Conservation (phyloP, 2,113 vertebrate species). For the Sialia sialis region DNA sequence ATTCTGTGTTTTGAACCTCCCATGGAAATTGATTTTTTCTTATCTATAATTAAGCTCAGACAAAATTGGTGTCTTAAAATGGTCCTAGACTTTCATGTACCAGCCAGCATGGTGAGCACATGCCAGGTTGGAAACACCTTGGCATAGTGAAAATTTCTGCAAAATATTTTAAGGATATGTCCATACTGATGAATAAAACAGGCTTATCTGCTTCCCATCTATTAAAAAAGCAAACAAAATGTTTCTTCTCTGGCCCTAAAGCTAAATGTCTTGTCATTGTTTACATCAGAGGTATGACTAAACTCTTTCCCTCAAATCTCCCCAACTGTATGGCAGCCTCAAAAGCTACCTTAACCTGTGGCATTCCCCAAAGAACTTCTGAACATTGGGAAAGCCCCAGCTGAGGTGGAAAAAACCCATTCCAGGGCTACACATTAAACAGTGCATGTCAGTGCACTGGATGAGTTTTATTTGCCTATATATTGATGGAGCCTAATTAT, state of each 20-base stretch:
- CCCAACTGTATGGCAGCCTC: accelerated
- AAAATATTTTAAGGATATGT: neutral
- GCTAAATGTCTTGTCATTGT: neutral
- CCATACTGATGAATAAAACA: neutral
- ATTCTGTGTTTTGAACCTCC: neutral
- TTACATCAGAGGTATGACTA: neutral
- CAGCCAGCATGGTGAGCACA: neutral
- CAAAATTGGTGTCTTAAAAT: neutral
- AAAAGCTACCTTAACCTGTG: neutral
- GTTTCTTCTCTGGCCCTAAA: neutral
- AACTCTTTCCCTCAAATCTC: neutral
- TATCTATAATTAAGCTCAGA: neutral
- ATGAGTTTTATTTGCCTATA: neutral
- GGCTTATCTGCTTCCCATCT: neutral
- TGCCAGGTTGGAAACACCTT: neutral
- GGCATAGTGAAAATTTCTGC: neutral
- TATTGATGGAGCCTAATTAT: neutral
- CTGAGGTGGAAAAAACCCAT: neutral
- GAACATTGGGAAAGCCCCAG: neutral
- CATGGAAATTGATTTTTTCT: neutral
- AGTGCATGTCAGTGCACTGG: neutral
- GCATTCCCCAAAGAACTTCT: neutral
- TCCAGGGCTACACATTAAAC: neutral
- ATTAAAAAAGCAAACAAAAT: neutral
- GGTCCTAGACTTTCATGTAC: neutral